phyloP scores from a whole-genome alignment of 2,113 vertebrate genomes.

The Arothron firmamentum region DNA sequence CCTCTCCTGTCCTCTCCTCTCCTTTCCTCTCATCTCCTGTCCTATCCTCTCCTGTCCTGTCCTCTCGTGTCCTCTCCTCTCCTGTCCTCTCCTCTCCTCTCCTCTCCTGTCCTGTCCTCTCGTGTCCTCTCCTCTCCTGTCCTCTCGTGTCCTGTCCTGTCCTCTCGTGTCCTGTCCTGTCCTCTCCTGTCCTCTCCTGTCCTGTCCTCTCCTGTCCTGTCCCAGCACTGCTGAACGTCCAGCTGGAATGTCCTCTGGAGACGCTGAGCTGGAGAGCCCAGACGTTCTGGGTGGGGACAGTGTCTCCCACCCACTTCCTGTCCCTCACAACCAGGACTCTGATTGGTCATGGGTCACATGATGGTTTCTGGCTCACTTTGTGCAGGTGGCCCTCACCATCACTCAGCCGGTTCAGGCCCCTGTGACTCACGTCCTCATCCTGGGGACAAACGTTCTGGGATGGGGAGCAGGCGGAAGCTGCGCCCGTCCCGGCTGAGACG shows the following conservation, averaged over 20 bases:
- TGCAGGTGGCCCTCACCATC: too few relatives aligned
- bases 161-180: constrained; percentile 2
- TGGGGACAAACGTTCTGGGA: constrained; percentile 7
- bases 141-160: constrained; percentile 17
- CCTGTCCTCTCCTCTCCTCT: constrained; percentile 20
- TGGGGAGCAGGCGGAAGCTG: background rate
- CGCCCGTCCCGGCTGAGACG: constrained; percentile 26
- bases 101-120: constrained; percentile 8
- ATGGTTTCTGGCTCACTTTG: constrained; percentile 10
- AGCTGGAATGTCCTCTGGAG: too few relatives aligned
- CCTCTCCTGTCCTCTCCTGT: constrained; percentile 20
- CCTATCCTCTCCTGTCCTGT: background rate
- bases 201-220: constrained; percentile 1
- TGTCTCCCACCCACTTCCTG: too few relatives aligned
- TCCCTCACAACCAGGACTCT: too few relatives aligned
- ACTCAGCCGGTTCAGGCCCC: too few relatives aligned
- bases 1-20: too few relatives aligned
- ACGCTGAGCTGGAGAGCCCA: too few relatives aligned
- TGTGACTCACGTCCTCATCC: too few relatives aligned
- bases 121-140: constrained; percentile 8
- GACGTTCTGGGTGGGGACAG: too few relatives aligned
- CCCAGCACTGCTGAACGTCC: too few relatives aligned
- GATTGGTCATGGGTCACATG: too few relatives aligned
- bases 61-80: too few relatives aligned
- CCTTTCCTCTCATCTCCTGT: constrained; percentile 23